These are phyloP conservation scores for Copidosoma aretas DNA, from an alignment of 2,888 invertebrate genomes.

Conservation along the genomic window DNA sequence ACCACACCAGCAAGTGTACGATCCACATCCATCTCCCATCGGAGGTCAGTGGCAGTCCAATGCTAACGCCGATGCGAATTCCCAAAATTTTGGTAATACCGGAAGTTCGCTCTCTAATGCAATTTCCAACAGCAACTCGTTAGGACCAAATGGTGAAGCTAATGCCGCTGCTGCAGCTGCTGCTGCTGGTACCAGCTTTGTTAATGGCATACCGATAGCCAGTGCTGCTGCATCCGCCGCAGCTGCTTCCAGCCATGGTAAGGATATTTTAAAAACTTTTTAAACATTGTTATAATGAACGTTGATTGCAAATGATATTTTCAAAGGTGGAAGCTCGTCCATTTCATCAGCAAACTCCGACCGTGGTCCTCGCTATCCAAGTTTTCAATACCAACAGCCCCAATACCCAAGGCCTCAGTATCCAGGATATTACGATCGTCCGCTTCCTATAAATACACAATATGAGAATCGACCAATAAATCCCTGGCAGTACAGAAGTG, in stretches of 20 bases:
- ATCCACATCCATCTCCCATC: neutral
- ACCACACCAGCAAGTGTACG: conserved; percentile 1
- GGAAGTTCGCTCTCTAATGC: conserved; percentile 31
- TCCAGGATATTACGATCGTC: neutral
- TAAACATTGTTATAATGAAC: no score
- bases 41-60: conserved; percentile 2
- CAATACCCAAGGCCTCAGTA: neutral
- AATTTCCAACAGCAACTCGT: conserved; percentile 16
- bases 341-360: neutral
- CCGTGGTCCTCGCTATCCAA: neutral
- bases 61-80: conserved; percentile 18
- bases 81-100: conserved; percentile 19
- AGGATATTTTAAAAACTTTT: neutral
- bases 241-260: conserved; percentile 32
- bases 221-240: conserved; percentile 42
- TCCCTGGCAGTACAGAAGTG: conserved; percentile 29
- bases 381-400: conserved; percentile 2
- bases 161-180: conserved; percentile 38
- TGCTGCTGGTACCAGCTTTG: conserved; percentile 35
- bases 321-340: neutral
- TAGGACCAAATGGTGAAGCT: conserved; percentile 22
- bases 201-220: conserved; percentile 40
- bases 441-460: neutral
- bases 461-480: neutral
- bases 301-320: neutral